Evolutionary conservation across 2,113 vertebrate species (phyloP).

Genomic region (Neolamprologus longior): DNA sequence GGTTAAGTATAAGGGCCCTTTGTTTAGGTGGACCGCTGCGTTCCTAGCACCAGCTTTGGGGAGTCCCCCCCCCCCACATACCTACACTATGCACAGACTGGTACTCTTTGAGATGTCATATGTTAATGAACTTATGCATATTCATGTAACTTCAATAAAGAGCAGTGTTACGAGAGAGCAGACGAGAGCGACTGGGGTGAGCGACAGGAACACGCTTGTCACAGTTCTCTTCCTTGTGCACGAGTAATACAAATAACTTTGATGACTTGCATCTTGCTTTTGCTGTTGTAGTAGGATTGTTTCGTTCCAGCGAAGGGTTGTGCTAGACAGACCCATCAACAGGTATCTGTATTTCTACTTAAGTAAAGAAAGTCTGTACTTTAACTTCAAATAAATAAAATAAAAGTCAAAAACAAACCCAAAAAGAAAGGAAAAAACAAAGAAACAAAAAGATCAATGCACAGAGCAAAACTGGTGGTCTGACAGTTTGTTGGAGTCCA

Average conservation of each 20-base stretch:
- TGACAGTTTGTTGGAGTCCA: background rate
- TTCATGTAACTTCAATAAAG: background rate
- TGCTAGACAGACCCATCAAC: background rate
- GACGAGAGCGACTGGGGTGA: background rate
- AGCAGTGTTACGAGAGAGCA: background rate
- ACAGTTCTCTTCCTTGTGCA: background rate
- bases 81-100: background rate
- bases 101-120: background rate
- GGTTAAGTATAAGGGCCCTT: background rate
- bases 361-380: background rate
- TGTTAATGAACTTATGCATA: background rate
- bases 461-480: background rate
- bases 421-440: background rate
- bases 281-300: background rate
- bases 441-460: background rate
- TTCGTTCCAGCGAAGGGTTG: background rate
- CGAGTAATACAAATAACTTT: background rate
- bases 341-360: background rate
- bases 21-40: background rate
- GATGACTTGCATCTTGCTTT: background rate
- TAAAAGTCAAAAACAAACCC: background rate
- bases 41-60: background rate
- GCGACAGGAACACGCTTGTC: background rate
- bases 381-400: background rate
- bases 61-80: fast-evolving